phyloP scores from a whole-genome alignment of 2,113 vertebrate genomes.

The Phalacrocorax aristotelis region DNA sequence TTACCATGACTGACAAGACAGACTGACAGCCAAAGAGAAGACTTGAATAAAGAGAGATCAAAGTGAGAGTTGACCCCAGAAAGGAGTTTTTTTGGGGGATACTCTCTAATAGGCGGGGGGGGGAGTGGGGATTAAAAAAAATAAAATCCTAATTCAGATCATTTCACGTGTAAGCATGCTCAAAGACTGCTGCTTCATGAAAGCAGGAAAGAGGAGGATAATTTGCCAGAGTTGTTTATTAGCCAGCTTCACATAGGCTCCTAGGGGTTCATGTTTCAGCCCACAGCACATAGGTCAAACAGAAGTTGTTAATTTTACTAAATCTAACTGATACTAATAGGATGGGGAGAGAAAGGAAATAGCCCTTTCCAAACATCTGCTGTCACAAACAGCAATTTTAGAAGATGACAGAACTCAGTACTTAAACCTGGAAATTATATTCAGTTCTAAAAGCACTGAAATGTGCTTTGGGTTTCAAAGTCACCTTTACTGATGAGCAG shows the following conservation, averaged over 20 bases:
- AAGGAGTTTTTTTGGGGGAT: background rate
- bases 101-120: background rate
- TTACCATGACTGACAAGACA: background rate
- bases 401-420: background rate
- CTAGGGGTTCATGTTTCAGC: background rate
- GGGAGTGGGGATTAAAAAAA: too few relatives aligned
- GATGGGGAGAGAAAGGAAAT: fast-evolving
- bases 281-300: background rate
- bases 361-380: background rate
- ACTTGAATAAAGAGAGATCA: background rate
- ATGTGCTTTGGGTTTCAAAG: background rate
- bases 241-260: background rate
- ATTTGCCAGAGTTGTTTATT: background rate
- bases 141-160: background rate
- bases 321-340: background rate
- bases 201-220: background rate
- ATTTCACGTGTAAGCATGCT: background rate
- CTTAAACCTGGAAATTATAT: background rate
- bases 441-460: background rate
- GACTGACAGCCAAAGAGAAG: background rate
- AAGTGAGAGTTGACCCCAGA: background rate
- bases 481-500: background rate
- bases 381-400: background rate
- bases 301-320: background rate
- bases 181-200: background rate